Evolutionary conservation across 2,797 vertebrate species (phyloP), one percentile per base, ranked within the genome.

Genomic region (Danio tinwini): DNA sequence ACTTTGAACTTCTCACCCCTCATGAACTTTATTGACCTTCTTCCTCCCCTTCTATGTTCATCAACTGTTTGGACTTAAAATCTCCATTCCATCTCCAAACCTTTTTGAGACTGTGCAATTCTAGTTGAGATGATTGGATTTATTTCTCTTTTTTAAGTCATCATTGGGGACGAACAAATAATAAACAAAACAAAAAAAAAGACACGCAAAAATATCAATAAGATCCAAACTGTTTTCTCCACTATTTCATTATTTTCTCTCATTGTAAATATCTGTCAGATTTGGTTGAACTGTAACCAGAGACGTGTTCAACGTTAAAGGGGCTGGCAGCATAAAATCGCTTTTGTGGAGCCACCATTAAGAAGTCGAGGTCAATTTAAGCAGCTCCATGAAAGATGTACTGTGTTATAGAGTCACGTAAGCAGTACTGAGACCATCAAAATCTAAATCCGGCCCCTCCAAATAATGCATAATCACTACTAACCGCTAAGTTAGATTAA

Each of bases 201-300:
- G 85, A 86, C 4, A 74, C 56, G 40, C 16, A 76, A 81, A 87
- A 89, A 90, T 85, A 91, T 87, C 88, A 88, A 90, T 93, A 82
- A 85, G 83, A 84, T 84, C 81, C 82, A 85, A 86, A 92, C 87
- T 93, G 94, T 94, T 93, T 94, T 55, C 90, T 94, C 93, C 91
- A 93, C 91, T 87, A 91, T 93, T 93, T 91, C 87, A 90, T 92
- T 92, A 91, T 91, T 90, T 91, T 92, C 90, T 90, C 92, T 93
- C 92, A 93, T 94, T 95, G 95, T 95, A 95, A 95, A 95, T 95
- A 96, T 93, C 93, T 94, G 92, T 94, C 91, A 89, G 90, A 90
- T 92, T 93, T 93, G 90, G 87, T 91, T 93, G 87, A 92, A 91
- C 89, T 93, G 93, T 94, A 93, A 93, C 90, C 91, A 92, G 90